Evolutionary conservation across 2,888 invertebrate species (phyloP), one percentile per base, ranked within the genome.

Genomic region (Hirtodrosophila confusa): DNA sequence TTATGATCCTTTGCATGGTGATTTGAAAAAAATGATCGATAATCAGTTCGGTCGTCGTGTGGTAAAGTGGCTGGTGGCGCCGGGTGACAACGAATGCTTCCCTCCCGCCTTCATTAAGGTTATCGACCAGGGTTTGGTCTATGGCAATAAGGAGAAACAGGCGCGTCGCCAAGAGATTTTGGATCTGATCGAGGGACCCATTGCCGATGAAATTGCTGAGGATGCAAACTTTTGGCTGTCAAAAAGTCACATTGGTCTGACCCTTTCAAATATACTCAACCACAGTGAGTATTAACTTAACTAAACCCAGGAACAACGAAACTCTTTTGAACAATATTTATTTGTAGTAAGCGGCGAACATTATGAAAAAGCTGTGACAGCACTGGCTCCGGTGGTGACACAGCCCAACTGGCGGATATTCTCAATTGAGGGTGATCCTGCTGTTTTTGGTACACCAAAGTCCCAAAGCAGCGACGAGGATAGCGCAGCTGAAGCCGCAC

Each of bases 11-110:
- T 92, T 98, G 68, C 91, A 95, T 33, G 93, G 92, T 33, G 93
- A 94, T 64, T 88, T 96, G 17, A 93, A 94, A 69, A 95, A 95
- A 4, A 92, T 98, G 31, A 95, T 95, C 0, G 92, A 93, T 37
- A 95, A 95, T 89, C 96, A 96, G 89, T 95, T 95, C 93, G 98
- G 98, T 0, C 94, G 95, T 69, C 95, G 96, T 92, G 96, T 98
- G 0, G 86, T 99, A 50, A 93, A 97, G 63, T 98, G 98, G 94
- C 92, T 99, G 23, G 94, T 98, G 10, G 95, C 96, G 43, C 96
- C 97, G 0, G 95, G 95, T 40, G 95, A 97, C 88, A 93, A 94
- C 0, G 93, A 93, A 49, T 95, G 95, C 69, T 98, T 98, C 89
- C 97, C 97, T 91, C 98, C 98, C 0, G 93, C 93, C 61, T 94